Base-by-base conservation (phyloP, 2,888 invertebrate genomes). In the Eristalinus sepulchralis region DNA sequence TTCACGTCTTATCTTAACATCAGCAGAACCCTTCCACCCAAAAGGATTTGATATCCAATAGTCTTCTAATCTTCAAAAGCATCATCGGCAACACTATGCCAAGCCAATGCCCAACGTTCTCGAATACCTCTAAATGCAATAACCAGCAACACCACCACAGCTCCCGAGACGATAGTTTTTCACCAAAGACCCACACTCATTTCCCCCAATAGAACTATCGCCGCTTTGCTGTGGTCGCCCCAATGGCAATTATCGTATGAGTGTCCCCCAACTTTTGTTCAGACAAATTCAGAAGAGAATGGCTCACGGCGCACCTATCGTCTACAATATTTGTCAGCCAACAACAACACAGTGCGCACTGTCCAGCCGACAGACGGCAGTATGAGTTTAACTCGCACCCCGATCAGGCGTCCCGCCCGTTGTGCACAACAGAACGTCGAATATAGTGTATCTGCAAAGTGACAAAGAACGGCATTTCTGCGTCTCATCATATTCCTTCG, bases 141-240 rank as follows among this genome's bases (percentile, higher is more conserved):
- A 10, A 36, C 55, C 8, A 2, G 27, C 27, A 17, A 17, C 47
- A 17, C 8, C 47, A n/a, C 47, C n/a, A 47, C 47, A 27, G 27
- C 27, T 27, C 17, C 17, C 47, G 47, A 47, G 17, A 47, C 47
- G 47, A 8, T 17, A 17, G 39, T n/a, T 17, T 39, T 17, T 47
- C 47, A 47, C 47, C 17, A 47, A 47, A 47, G 47, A 47, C 47
- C 47, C 47, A 47, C 47, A 17, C 17, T 47, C 47, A 47, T 17
- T 47, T 47, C 47, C 47, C 13, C 13, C 33, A n/a, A 22, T 11
- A 27, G 20, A 27, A 60, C 36, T 64, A 76, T 76, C 55, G 5
- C 22, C 24, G 36, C 62, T 36, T 57, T 63, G 55, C 55, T 78
- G 63, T 34, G 70, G 70, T 70, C 70, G 70, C 39, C 34, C 62